Base-by-base conservation (phyloP, 2,113 vertebrate species). In the Grus americana region DNA sequence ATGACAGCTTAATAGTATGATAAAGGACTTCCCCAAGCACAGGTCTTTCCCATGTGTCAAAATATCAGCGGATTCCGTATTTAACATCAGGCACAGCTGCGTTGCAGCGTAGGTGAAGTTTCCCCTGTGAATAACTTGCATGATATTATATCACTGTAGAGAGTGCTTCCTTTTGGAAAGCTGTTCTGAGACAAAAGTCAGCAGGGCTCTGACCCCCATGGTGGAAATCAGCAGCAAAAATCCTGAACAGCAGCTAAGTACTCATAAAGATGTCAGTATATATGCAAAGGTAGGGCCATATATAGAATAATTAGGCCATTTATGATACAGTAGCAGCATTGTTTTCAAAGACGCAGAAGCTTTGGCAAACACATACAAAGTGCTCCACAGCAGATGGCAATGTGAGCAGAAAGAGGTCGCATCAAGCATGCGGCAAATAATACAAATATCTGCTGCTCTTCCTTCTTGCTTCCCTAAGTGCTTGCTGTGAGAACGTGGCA, bases 31-130 rank as follows among this genome's bases (percentile, higher is more conserved):
- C 63, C 88, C 47, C 5, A 2, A 67, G 86, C 95, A 83, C 86
- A 79, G 73, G 86, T 57, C 90, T 94, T 91, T 86, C 84, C 79
- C 65, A 20, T 86, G 86, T 93, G 79, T 86, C 90, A 88, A 84
- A 95, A 88, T 74, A 86, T 80, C 72, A 65, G 72, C 32, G 40
- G 72, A 63, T 90, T 86, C 55, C 44, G 4, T 80, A 88, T 78
- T 88, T 84, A 92, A 93, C 75, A 79, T 40, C 83, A 94, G 42
- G n/a, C 4, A 9, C 79, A 86, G 75, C 86, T 94, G 95, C 0
- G 0, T 17, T 83, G 79, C 85, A 83, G 92, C 79, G 0, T 36
- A 73, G 81, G 71, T 93, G 59, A 91, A 66, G 62, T 52, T 93
- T 75, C 34, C 46, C 61, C 34, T 47, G 58, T 50, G 46, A 70